phyloP scores from a whole-genome alignment of 2,113 vertebrate species.

The Rhinoptilus africanus region DNA sequence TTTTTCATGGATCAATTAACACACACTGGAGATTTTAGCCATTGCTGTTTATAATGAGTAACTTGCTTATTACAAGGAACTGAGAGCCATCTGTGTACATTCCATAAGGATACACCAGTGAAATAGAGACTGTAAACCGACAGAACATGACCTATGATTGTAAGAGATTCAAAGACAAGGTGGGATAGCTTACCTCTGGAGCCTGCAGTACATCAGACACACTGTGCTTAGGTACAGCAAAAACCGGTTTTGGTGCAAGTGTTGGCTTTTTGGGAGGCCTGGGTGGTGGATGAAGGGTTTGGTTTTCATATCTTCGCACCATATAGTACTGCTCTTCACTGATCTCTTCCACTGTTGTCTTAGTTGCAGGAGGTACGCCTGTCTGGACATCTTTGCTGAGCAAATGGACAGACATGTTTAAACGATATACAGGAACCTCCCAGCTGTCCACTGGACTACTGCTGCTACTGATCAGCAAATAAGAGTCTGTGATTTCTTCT shows the following conservation, averaged over 20 bases:
- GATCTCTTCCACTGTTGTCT: slow-evolving; percentile 77
- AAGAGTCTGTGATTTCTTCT: slow-evolving; percentile 84
- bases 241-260: neutral
- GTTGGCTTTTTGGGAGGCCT: slow-evolving; percentile 81
- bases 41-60: slow-evolving; percentile 1
- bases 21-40: neutral
- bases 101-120: neutral
- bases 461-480: slow-evolving; percentile 75
- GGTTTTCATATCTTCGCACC: slow-evolving; percentile 79
- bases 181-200: slow-evolving; percentile 60
- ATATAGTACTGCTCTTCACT: slow-evolving; percentile 81
- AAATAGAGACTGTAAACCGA: neutral
- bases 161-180: neutral
- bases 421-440: slow-evolving; percentile 78
- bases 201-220: neutral
- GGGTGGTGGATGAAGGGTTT: slow-evolving; percentile 76
- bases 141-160: neutral
- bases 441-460: slow-evolving; percentile 71
- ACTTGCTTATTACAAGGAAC: slow-evolving; percentile 13
- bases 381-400: slow-evolving; percentile 40
- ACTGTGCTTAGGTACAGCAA: neutral
- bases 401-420: slow-evolving; percentile 72
- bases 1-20: slow-evolving; percentile 46
- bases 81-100: slow-evolving; percentile 33
- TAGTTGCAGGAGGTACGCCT: neutral